A percentile compares a stretch with the other conserved stretches of the same genome.
Evolutionary conservation across 2,797 vertebrate species (phyloP).

Genomic region (Nannoperca obscura): DNA sequence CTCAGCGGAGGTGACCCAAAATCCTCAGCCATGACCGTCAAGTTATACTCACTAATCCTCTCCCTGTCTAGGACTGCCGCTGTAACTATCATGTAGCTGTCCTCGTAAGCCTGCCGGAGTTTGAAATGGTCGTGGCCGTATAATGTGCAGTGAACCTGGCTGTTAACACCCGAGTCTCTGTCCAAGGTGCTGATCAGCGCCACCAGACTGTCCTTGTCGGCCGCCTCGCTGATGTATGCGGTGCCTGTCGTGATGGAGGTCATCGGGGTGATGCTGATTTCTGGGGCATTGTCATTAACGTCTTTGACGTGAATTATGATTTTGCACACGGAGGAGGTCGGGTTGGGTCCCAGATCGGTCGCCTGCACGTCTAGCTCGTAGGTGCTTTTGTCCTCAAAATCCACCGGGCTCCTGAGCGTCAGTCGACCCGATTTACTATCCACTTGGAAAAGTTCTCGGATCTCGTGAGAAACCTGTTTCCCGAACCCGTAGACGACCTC

Average conservation of each 20-base stretch:
- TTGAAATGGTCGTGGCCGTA: slow-evolving; percentile 93
- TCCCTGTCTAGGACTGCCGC: slow-evolving; percentile 88
- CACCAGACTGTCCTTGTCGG: slow-evolving; percentile 92
- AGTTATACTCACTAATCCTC: slow-evolving; percentile 91
- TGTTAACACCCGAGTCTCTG: slow-evolving; percentile 90
- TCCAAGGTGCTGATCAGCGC: slow-evolving; percentile 95
- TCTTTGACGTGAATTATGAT: slow-evolving; percentile 92
- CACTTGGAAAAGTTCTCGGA: slow-evolving; percentile 90
- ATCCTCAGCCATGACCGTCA: slow-evolving; percentile 94
- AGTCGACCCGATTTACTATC: slow-evolving; percentile 89
- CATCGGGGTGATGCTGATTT: slow-evolving; percentile 92
- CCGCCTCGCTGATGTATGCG: slow-evolving; percentile 91
- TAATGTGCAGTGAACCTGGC: slow-evolving; percentile 92
- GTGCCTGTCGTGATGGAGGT: slow-evolving; percentile 82
- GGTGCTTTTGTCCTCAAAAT: slow-evolving; percentile 92
- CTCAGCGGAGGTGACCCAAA: slow-evolving; percentile 90
- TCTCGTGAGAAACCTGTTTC: slow-evolving; percentile 88
- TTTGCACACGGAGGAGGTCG: slow-evolving; percentile 89
- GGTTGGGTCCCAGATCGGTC: slow-evolving; percentile 89
- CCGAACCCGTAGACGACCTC: slow-evolving; percentile 91
- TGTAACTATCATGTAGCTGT: slow-evolving; percentile 95
- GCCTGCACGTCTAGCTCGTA: slow-evolving; percentile 95
- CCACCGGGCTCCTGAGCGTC: slow-evolving; percentile 88
- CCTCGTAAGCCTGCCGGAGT: slow-evolving; percentile 91
- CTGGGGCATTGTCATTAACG: slow-evolving; percentile 94